A percentile compares a stretch with the other conserved stretches of the same genome.
These are phyloP conservation scores for Fragum sueziense DNA, from an alignment of 2,888 invertebrate genomes.

Conservation along the genomic window DNA sequence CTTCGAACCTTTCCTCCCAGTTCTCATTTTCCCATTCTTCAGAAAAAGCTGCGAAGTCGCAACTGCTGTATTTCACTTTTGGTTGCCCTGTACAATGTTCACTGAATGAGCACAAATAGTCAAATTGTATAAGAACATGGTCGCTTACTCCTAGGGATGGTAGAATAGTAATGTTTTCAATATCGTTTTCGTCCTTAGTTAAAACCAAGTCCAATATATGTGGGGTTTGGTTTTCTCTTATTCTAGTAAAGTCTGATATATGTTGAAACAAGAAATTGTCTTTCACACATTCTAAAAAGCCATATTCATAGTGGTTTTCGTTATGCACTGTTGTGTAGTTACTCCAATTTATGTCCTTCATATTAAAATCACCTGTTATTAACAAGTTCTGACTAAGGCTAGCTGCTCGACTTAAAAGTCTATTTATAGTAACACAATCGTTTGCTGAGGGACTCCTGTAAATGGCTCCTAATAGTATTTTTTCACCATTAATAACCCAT, in stretches of 20 bases:
- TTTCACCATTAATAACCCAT: conserved; percentile 12
- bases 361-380: conserved; percentile 27
- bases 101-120: conserved; percentile 6
- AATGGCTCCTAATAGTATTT: background rate
- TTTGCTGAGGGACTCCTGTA: conserved; percentile 25
- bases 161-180: conserved; percentile 14
- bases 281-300: conserved; percentile 27
- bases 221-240: conserved; percentile 19
- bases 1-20: background rate
- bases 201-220: conserved; percentile 21
- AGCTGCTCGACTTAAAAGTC: background rate
- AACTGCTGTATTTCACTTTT: conserved; percentile 20
- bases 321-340: background rate
- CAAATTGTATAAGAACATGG: conserved; percentile 21
- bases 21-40: background rate
- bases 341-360: conserved; percentile 12
- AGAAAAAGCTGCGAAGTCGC: background rate
- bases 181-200: conserved; percentile 24
- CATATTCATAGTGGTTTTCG: conserved; percentile 12
- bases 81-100: background rate
- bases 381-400: background rate
- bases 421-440: background rate
- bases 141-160: conserved; percentile 27
- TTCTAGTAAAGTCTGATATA: conserved; percentile 18
- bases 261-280: conserved; percentile 32